phyloP scores from a whole-genome alignment of 2,113 vertebrate genomes.

The Tautogolabrus adspersus region DNA sequence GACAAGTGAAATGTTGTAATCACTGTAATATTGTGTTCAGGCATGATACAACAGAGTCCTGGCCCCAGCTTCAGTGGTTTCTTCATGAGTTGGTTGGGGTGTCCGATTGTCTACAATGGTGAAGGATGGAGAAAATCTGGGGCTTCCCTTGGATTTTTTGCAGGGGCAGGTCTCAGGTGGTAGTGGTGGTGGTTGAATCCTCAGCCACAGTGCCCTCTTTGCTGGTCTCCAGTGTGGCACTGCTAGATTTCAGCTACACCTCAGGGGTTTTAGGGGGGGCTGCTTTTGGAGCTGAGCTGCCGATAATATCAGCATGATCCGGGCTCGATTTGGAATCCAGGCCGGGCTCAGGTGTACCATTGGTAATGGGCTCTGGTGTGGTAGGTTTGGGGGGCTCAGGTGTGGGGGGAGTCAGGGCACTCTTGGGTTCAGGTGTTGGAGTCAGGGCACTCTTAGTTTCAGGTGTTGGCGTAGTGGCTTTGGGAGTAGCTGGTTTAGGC shows the following conservation, averaged over 20 bases:
- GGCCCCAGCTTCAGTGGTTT: conserved; percentile 63
- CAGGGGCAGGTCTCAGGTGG: conserved; percentile 69
- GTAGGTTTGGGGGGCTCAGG: conserved; percentile 68
- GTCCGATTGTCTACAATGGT: conserved; percentile 77
- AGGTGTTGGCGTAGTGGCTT: background rate
- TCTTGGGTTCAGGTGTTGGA: conserved; percentile 71
- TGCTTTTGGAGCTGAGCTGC: conserved; percentile 60
- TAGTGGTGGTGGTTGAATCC: conserved; percentile 67
- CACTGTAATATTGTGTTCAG: conserved; percentile 63
- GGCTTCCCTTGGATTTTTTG: conserved; percentile 35
- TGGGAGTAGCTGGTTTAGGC: background rate
- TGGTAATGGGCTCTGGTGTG: conserved; percentile 76
- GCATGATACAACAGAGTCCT: conserved; percentile 56
- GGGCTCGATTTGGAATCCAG: conserved; percentile 66
- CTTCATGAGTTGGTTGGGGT: conserved; percentile 66
- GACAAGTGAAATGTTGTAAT: conserved; percentile 45
- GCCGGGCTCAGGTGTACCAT: conserved; percentile 78
- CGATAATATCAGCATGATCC: conserved; percentile 64
- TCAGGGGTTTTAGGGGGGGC: conserved; percentile 78
- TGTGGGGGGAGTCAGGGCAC: conserved; percentile 60
- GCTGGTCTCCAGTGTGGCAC: conserved; percentile 47
- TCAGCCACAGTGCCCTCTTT: conserved; percentile 68
- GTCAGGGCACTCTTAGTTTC: conserved; percentile 27
- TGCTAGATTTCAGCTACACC: conserved; percentile 71
- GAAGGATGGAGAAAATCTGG: conserved; percentile 47